Evolutionary conservation across 2,888 invertebrate genomes (phyloP).

Genomic region (Endotricha flammealis): DNA sequence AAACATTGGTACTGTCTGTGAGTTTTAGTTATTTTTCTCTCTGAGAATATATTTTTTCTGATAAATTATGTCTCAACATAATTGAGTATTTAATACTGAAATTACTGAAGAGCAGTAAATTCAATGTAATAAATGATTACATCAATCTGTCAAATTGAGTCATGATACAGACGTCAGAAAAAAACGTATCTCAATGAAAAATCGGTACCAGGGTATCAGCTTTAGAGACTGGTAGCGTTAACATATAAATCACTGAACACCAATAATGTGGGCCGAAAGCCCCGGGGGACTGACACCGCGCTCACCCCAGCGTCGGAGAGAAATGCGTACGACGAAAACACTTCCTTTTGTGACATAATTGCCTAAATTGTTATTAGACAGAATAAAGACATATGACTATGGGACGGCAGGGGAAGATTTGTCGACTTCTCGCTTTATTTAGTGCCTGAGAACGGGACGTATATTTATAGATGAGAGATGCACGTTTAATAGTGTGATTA

Average conservation of each 20-base stretch:
- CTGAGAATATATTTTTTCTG: neutral
- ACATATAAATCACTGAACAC: conserved; percentile 65
- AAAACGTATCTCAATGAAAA: conserved; percentile 6
- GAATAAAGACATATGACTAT: conserved; percentile 75
- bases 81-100: neutral
- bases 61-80: neutral
- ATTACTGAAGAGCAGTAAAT: neutral
- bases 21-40: neutral
- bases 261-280: conserved; percentile 66
- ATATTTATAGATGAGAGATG: conserved; percentile 71
- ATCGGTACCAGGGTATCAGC: conserved; percentile 26
- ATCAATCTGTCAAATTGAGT: neutral
- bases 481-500: conserved; percentile 67
- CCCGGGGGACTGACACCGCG: conserved; percentile 42
- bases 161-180: neutral
- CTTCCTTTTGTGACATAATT: conserved; percentile 76
- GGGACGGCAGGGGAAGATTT: conserved; percentile 36
- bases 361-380: conserved; percentile 76
- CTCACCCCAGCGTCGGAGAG: conserved; percentile 31
- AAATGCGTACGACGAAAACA: conserved; percentile 62
- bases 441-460: conserved; percentile 33
- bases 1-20: too few species aligned
- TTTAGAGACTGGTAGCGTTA: conserved; percentile 42
- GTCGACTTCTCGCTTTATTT: conserved; percentile 33
- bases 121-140: too few species aligned